phyloP scores from a whole-genome alignment of 2,888 invertebrate genomes.

The Hyppa rectilinea region DNA sequence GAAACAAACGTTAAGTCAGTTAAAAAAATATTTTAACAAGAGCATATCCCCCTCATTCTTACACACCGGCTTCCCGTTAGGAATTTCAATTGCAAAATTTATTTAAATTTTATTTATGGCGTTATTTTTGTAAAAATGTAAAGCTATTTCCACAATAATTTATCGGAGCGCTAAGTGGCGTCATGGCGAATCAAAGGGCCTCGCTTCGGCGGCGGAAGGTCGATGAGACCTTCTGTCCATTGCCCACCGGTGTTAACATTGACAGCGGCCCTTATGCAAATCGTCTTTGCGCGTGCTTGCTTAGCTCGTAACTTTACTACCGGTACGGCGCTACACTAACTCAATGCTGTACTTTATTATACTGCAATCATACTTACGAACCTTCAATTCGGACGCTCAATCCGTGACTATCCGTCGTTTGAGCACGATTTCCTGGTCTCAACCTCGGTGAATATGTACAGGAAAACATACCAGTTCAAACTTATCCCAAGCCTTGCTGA shows the following conservation, averaged over 20 bases:
- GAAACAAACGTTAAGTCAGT: neutral
- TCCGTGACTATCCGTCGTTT: slow-evolving; percentile 74
- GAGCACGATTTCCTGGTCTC: slow-evolving; percentile 72
- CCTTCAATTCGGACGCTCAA: slow-evolving; percentile 74
- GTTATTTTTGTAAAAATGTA: slow-evolving; percentile 58
- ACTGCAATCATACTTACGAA: slow-evolving; percentile 68
- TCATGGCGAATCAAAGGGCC: slow-evolving; percentile 87
- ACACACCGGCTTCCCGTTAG: slow-evolving; percentile 15
- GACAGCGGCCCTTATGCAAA: slow-evolving; percentile 88
- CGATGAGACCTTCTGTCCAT: slow-evolving; percentile 82
- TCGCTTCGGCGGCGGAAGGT: slow-evolving; percentile 81
- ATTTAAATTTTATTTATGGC: slow-evolving; percentile 47
- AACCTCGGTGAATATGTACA: slow-evolving; percentile 61
- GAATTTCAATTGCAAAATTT: slow-evolving; percentile 69
- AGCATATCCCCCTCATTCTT: slow-evolving; percentile 15
- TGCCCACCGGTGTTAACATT: slow-evolving; percentile 82
- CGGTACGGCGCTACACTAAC: slow-evolving; percentile 59
- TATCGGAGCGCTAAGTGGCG: slow-evolving; percentile 73
- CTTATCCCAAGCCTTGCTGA: slow-evolving; percentile 53
- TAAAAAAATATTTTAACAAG: neutral
- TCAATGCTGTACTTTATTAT: slow-evolving; percentile 65
- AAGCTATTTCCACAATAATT: slow-evolving; percentile 70
- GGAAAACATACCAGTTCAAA: slow-evolving; percentile 62
- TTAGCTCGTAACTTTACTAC: slow-evolving; percentile 64
- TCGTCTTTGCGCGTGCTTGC: slow-evolving; percentile 79